Percentiles rank a stretch among this genome's conserved stretches.
phyloP scores from a whole-genome alignment of 1,140 invertebrate species.

The Adoxophyes honmai region DNA sequence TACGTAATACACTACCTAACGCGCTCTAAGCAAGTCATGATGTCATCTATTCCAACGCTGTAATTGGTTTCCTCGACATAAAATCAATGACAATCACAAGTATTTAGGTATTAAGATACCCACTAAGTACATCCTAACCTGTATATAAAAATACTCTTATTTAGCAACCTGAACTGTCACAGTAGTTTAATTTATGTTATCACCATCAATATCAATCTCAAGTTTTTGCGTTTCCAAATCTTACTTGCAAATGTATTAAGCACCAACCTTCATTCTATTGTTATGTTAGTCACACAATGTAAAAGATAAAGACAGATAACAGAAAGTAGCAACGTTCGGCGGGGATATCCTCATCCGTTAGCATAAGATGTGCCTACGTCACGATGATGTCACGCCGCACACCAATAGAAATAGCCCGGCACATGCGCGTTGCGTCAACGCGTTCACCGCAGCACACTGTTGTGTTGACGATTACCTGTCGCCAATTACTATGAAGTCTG shows the following conservation, averaged over 20 bases:
- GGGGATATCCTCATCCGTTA: slow-evolving; percentile 69
- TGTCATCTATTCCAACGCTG: no score
- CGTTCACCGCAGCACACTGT: slow-evolving; percentile 36
- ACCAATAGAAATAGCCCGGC: slow-evolving; percentile 59
- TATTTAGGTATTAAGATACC: neutral
- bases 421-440: slow-evolving; percentile 65
- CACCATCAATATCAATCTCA: no score
- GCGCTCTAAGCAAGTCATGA: no score
- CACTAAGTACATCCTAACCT: no score
- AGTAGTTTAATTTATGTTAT: no score
- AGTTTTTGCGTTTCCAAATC: no score
- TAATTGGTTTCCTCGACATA: no score
- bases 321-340: slow-evolving; percentile 18
- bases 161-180: no score
- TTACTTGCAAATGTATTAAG: slow-evolving; percentile 2
- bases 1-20: no score
- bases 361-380: slow-evolving; percentile 59
- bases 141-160: no score
- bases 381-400: slow-evolving; percentile 67
- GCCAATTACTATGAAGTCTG: neutral
- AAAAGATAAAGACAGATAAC: slow-evolving; percentile 21
- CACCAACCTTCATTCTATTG: neutral
- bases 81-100: neutral
- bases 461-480: slow-evolving; percentile 28
- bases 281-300: slow-evolving; percentile 10